phyloP scores from a whole-genome alignment of 2,888 invertebrate genomes.

The Drosophila prostipennis region DNA sequence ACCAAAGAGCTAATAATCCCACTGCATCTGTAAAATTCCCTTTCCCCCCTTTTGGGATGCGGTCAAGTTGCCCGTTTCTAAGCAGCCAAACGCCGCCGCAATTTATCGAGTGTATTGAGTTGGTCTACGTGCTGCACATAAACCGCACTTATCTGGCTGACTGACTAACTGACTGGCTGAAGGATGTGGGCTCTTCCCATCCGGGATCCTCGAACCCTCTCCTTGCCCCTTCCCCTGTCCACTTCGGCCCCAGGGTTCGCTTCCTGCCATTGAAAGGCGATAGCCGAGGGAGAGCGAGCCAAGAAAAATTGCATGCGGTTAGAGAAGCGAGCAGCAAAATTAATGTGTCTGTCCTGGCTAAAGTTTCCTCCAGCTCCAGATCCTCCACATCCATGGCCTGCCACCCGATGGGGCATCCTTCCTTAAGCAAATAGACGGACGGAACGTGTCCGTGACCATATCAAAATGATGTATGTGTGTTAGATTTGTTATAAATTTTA shows the following conservation, averaged over 20 bases:
- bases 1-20: neutral
- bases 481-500: constrained; percentile 79
- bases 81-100: constrained; percentile 63
- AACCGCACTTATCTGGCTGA: constrained; percentile 79
- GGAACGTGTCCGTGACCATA: constrained; percentile 65
- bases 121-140: constrained; percentile 76
- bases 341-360: constrained; percentile 69
- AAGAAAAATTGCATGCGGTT: constrained; percentile 80
- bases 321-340: constrained; percentile 71
- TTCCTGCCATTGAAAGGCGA: constrained; percentile 74
- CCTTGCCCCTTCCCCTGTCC: neutral
- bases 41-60: constrained; percentile 22
- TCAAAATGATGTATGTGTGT: constrained; percentile 77
- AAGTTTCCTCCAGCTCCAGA: constrained; percentile 9
- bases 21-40: neutral
- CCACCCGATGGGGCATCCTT: constrained; percentile 31
- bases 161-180: constrained; percentile 63
- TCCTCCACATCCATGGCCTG: constrained; percentile 9
- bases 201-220: neutral
- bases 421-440: constrained; percentile 69
- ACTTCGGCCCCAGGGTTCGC: constrained; percentile 17
- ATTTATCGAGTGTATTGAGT: constrained; percentile 79
- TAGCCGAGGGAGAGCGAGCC: constrained; percentile 54
- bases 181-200: constrained; percentile 24
- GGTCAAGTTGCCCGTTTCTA: constrained; percentile 51